A percentile compares a stretch with the other conserved stretches of the same genome.
Evolutionary conservation across 2,797 vertebrate species (phyloP).

Genomic region (Anguilla megastoma): DNA sequence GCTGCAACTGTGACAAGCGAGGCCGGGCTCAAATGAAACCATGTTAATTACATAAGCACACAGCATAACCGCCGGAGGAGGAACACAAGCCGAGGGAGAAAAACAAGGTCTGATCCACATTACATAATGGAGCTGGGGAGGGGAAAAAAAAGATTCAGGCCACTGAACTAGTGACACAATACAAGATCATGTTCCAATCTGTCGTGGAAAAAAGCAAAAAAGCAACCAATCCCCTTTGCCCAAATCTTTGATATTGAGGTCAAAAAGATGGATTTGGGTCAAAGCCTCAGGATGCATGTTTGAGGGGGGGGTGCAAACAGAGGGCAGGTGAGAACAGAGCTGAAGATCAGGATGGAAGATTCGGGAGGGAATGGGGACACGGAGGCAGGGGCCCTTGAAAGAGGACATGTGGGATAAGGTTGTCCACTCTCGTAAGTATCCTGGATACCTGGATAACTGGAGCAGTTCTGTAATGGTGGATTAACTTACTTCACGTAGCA

Average conservation of each 20-base stretch:
- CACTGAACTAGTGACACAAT: conserved; percentile 60
- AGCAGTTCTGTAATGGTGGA: not conserved
- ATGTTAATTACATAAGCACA: conserved; percentile 60
- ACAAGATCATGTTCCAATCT: conserved; percentile 53
- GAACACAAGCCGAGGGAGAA: conserved; percentile 52
- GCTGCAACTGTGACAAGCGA: conserved; percentile 23
- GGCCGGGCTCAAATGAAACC: conserved; percentile 41
- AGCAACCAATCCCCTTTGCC: not conserved
- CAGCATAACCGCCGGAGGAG: conserved; percentile 41
- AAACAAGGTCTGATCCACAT: conserved; percentile 44
- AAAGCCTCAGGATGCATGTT: not conserved
- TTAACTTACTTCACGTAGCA: not conserved
- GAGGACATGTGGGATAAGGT: not conserved
- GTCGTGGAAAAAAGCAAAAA: conserved; percentile 34
- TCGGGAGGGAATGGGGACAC: not conserved
- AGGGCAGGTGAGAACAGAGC: conserved; percentile 29
- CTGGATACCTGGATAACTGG: not conserved
- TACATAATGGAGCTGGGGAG: conserved; percentile 55
- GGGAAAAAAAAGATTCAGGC: conserved; percentile 15
- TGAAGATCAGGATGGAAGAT: conserved; percentile 27
- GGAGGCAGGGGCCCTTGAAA: not conserved
- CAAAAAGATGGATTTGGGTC: conserved; percentile 2
- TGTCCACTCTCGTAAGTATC: not conserved
- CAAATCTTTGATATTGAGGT: conserved; percentile 3
- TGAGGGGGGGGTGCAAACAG: conserved; percentile 25